Evolutionary conservation across 53 echinoderm and acorn worm species (phyloP), one percentile per base, ranked within the genome.

Genomic region (Henricia sp.): DNA sequence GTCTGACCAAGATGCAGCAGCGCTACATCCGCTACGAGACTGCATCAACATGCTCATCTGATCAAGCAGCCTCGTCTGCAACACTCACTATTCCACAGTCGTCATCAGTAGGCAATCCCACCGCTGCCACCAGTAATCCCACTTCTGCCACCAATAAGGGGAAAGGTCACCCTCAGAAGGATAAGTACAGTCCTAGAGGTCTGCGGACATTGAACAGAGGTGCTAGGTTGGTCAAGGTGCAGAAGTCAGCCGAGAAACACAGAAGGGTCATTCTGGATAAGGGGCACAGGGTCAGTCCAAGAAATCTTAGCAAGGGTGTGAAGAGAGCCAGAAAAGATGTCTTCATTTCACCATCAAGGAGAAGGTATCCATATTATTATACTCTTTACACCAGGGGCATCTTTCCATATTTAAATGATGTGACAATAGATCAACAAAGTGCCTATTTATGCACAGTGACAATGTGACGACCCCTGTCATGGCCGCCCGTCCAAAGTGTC

Each of bases 11-110:
- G 30, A 70, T 90, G 50, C 90, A 93, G 77, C 83, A 86, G 50
- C 76, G 91, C 35, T 86, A 82, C 29, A 70, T 94, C 36, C 88
- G 91, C 59, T 85, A 89, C 30, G 91, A 94, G 72, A 94, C 91
- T 17, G 41, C 86, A 38, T 91, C 89, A 37, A 91, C 94, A n/a
- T 94, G 91, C 60, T 91, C 91, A 25, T 82, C 89, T 23, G 89
- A 91, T 24, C 91, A 89, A 24, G 94, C 68, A 56, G 82, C 75
- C 50, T 88, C 83, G n/a, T 86, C 88, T 8, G 89, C 86, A 50
- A 91, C 77, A 41, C 85, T 85, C 62, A 80, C 63, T 20, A 27
- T 80, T 34, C 80, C 80, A 10, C 51, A 70, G 70, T 40, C 67
- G 21, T 20, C 70, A 11, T 51, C 50, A 3, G 32, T 52, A 29